Evolutionary conservation across 2,113 vertebrate genomes (phyloP).

Genomic region (Myrmophylax atrothorax): DNA sequence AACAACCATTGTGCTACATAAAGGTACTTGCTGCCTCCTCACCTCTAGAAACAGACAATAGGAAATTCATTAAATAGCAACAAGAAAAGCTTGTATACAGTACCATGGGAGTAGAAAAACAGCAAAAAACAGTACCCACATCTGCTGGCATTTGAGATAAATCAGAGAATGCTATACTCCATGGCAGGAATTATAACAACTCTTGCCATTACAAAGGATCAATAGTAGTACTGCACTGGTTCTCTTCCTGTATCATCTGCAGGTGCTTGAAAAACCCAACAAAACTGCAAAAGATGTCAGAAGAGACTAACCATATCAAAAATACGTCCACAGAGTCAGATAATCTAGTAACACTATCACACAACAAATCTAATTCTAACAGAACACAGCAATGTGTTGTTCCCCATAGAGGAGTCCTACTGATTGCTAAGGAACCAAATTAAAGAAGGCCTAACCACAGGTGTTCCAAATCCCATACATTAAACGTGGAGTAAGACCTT

Average conservation of each 20-base stretch:
- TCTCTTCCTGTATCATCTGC: background rate
- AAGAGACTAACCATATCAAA: background rate
- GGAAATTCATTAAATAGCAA: background rate
- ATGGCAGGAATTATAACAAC: background rate
- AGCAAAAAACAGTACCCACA: background rate
- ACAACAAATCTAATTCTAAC: background rate
- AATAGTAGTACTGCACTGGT: background rate
- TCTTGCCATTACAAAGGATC: background rate
- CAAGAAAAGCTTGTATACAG: background rate
- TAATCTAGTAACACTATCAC: background rate
- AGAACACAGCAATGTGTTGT: background rate
- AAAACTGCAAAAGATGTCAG: background rate
- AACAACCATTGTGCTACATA: background rate
- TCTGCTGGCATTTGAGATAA: background rate
- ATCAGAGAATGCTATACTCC: background rate
- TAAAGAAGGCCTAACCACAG: background rate
- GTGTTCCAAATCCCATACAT: background rate
- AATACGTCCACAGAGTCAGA: background rate
- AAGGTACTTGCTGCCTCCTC: background rate
- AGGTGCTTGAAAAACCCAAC: background rate
- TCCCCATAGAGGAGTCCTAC: background rate
- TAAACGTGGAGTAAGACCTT: background rate
- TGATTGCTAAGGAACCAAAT: background rate
- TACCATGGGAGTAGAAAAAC: background rate
- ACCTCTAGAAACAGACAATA: background rate